phyloP scores from a whole-genome alignment of 2,797 vertebrate species.

The Vipera latastei region DNA sequence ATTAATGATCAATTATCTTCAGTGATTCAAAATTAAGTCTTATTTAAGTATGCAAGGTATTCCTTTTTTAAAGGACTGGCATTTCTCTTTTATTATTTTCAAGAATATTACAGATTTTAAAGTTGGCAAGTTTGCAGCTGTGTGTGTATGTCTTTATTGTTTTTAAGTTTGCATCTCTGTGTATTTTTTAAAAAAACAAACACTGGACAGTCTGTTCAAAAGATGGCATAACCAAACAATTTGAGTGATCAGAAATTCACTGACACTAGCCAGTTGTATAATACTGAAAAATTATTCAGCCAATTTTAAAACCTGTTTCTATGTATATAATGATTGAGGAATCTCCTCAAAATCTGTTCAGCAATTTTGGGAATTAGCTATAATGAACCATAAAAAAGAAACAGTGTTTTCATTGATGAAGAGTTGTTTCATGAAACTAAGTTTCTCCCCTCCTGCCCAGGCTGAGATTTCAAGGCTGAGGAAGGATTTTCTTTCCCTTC shows the following conservation, averaged over 20 bases:
- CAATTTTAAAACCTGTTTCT: not conserved
- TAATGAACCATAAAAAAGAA: not conserved
- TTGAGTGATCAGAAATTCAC: not conserved
- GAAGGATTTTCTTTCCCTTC: not conserved
- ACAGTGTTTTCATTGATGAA: not conserved
- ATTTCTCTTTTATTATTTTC: not conserved
- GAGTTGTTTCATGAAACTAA: not conserved
- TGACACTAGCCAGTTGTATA: not conserved
- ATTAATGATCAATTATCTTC: constrained; percentile 26
- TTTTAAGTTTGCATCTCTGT: not conserved
- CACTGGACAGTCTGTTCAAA: not conserved
- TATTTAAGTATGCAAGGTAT: constrained; percentile 1
- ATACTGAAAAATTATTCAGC: not conserved
- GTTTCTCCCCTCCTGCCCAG: not conserved
- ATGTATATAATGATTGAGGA: not conserved
- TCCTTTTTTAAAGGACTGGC: not conserved
- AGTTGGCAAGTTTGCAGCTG: not conserved
- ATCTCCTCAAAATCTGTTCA: not conserved
- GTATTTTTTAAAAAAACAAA: not conserved
- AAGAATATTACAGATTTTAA: not conserved
- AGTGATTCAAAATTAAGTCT: constrained; percentile 18
- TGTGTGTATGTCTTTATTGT: not conserved
- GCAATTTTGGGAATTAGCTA: not conserved
- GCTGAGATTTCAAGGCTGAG: not conserved
- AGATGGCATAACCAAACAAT: not conserved